These are phyloP conservation scores for Oreochromis grahami DNA, from an alignment of 2,797 vertebrate species.

Conservation along the genomic window DNA sequence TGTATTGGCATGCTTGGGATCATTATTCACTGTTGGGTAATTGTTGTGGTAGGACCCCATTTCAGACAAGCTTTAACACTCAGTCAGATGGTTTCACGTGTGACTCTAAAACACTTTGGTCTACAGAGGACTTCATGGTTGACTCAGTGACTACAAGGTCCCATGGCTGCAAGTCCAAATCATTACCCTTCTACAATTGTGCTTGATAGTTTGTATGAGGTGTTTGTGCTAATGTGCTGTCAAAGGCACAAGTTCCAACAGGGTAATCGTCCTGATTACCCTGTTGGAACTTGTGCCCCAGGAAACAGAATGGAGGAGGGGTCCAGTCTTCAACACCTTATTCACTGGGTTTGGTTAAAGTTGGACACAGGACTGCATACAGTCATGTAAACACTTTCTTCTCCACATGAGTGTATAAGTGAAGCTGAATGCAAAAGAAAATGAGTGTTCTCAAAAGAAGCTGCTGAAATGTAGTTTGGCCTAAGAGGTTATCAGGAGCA, in stretches of 20 bases:
- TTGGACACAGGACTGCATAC: neutral
- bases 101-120: neutral
- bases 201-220: neutral
- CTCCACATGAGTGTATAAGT: neutral
- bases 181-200: neutral
- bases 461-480: neutral
- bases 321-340: neutral
- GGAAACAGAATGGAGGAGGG: neutral
- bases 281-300: too few relatives aligned
- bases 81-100: neutral
- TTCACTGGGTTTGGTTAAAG: neutral
- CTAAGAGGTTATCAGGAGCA: neutral
- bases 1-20: neutral
- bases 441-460: neutral
- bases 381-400: neutral
- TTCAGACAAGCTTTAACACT: neutral
- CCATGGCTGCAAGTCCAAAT: neutral
- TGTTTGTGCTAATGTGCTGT: neutral
- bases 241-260: fast-evolving
- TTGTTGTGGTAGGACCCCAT: fast-evolving
- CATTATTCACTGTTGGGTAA: neutral
- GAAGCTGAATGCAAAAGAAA: neutral
- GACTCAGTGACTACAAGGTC: neutral
- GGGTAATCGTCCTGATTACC: too few relatives aligned
- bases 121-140: neutral